phyloP scores from a whole-genome alignment of 2,888 invertebrate species.

The Synergus umbraculus region DNA sequence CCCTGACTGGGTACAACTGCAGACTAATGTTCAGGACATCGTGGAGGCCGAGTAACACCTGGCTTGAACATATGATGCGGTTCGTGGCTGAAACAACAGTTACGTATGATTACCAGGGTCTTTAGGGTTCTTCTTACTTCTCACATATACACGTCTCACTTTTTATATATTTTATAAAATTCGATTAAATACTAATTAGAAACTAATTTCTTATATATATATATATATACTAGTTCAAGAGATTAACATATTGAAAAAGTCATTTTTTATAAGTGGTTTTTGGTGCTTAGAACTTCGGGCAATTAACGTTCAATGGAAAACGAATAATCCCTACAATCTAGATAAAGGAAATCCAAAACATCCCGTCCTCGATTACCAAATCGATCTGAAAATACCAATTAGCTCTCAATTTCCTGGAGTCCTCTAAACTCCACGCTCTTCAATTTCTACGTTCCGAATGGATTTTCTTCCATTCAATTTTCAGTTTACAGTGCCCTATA shows the following conservation, averaged over 20 bases:
- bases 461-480: slow-evolving; percentile 13
- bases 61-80: slow-evolving; percentile 34
- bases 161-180: neutral
- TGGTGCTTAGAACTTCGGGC: too few species aligned
- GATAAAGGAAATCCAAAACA: slow-evolving; percentile 6
- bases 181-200: neutral
- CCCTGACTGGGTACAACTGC: neutral
- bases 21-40: slow-evolving; percentile 11
- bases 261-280: too few species aligned
- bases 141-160: neutral
- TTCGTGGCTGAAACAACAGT: slow-evolving; percentile 29
- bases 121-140: neutral
- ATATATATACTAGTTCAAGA: too few species aligned
- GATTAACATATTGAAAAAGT: too few species aligned
- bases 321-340: neutral
- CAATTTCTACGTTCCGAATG: slow-evolving; percentile 23
- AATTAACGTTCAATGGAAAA: neutral
- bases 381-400: slow-evolving; percentile 34
- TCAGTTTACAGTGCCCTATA: neutral
- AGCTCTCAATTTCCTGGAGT: slow-evolving; percentile 34
- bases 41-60: slow-evolving; percentile 27
- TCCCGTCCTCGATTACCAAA: slow-evolving; percentile 2
- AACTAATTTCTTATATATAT: neutral
- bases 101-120: neutral
- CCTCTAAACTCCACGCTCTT: slow-evolving; percentile 33